A percentile compares a stretch with the other conserved stretches of the same genome.
Conservation (phyloP, 2,113 vertebrate species). For the Petroica traversi region DNA sequence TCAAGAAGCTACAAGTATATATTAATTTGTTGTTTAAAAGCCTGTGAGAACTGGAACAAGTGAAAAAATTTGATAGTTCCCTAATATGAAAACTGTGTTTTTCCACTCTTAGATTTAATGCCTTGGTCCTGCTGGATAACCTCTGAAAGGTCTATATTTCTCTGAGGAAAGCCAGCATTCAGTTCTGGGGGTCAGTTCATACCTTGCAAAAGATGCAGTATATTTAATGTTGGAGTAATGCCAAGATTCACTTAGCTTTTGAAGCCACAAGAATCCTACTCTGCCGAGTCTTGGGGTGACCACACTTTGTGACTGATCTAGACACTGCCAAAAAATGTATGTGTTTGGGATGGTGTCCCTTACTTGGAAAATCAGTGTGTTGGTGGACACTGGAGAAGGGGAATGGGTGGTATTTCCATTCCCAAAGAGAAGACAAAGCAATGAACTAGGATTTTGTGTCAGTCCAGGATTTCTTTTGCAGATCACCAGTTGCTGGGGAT, state of each 20-base stretch:
- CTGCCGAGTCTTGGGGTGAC: not conserved
- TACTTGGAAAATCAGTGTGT: not conserved
- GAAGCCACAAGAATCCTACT: not conserved
- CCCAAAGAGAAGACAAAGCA: not conserved
- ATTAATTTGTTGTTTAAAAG: not conserved
- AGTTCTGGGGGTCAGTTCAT: not conserved
- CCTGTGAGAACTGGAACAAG: not conserved
- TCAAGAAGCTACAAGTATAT: not conserved
- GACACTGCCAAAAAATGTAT: not conserved
- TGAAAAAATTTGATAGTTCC: not conserved
- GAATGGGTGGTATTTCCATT: not conserved
- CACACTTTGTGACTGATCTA: not conserved
- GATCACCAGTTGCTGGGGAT: accelerated
- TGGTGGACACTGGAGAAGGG: not conserved
- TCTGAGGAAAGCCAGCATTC: not conserved
- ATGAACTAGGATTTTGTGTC: not conserved
- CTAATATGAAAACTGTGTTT: not conserved
- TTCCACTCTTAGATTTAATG: not conserved
- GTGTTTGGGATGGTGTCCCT: not conserved
- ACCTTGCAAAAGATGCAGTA: not conserved
- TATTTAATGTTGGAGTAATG: not conserved
- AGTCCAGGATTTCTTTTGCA: not conserved
- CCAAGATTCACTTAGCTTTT: not conserved
- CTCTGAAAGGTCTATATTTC: not conserved
- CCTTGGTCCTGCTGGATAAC: not conserved